These are phyloP conservation scores for Theropithecus gelada DNA, from an alignment of 2,113 vertebrate species.

Conservation along the genomic window DNA sequence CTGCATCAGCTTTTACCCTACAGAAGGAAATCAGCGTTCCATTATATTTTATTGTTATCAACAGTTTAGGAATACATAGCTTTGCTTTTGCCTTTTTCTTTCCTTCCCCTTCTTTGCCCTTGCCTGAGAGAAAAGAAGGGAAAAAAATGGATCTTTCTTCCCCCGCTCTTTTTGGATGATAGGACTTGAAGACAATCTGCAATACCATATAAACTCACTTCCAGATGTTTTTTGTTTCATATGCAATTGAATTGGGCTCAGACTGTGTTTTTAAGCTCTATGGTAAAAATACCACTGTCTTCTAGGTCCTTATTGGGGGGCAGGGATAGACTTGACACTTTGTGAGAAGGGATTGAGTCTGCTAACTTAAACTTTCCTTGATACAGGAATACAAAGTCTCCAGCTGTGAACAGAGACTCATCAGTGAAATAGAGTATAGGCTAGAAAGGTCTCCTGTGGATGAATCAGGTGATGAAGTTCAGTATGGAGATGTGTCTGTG, in stretches of 20 bases:
- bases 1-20: constrained; percentile 41
- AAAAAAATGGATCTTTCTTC: constrained; percentile 53
- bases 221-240: constrained; percentile 72
- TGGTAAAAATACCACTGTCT: background rate
- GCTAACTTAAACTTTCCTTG: constrained; percentile 55
- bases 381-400: constrained; percentile 97
- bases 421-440: constrained; percentile 98
- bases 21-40: constrained; percentile 48
- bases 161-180: background rate
- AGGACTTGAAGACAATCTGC: constrained; percentile 72
- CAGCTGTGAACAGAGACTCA: constrained; percentile 98
- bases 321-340: background rate
- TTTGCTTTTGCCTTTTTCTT: background rate
- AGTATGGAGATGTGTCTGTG: constrained; percentile 85
- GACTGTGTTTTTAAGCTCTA: constrained; percentile 62
- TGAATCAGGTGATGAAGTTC: constrained; percentile 93
- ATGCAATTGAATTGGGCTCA: constrained; percentile 28
- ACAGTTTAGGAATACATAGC: constrained; percentile 60
- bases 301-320: background rate
- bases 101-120: background rate
- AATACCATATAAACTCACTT: constrained; percentile 63
- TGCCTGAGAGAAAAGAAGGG: background rate
- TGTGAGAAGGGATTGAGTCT: fast-evolving
- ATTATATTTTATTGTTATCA: constrained; percentile 60
- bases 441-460: constrained; percentile 96